These are phyloP conservation scores for Boleophthalmus pectinirostris DNA, from an alignment of 2,113 vertebrate species.

Conservation along the genomic window DNA sequence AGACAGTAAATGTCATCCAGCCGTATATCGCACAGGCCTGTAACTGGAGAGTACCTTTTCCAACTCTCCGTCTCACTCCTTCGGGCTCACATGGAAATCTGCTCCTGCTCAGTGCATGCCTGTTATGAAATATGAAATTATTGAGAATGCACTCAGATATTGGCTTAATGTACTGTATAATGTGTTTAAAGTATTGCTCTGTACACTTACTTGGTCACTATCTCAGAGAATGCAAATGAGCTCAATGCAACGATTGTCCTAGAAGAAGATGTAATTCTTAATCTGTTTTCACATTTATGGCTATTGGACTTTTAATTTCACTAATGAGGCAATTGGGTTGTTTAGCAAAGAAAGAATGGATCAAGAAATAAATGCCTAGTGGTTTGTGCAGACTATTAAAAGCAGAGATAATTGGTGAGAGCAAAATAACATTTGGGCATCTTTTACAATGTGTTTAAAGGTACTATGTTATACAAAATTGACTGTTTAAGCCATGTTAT, in stretches of 20 bases:
- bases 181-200: neutral
- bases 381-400: neutral
- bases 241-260: too few species aligned
- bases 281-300: neutral
- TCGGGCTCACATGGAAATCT: slow-evolving; percentile 6
- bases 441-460: neutral
- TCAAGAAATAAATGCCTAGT: neutral
- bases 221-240: neutral
- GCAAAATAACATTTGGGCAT: neutral
- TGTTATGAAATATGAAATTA: slow-evolving; percentile 1
- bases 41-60: slow-evolving; percentile 31
- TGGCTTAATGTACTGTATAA: neutral
- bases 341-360: neutral
- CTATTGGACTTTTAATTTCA: neutral
- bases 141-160: neutral
- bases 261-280: too few species aligned
- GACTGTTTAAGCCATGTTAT: too few species aligned
- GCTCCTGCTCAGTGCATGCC: neutral
- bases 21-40: slow-evolving; percentile 19
- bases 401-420: neutral
- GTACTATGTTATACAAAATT: too few species aligned
- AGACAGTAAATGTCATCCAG: slow-evolving; percentile 49
- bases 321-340: neutral
- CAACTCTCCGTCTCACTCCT: slow-evolving; percentile 7
- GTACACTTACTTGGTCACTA: neutral